Evolutionary conservation across 2,113 vertebrate genomes (phyloP).

Genomic region (Hystrix cristata): DNA sequence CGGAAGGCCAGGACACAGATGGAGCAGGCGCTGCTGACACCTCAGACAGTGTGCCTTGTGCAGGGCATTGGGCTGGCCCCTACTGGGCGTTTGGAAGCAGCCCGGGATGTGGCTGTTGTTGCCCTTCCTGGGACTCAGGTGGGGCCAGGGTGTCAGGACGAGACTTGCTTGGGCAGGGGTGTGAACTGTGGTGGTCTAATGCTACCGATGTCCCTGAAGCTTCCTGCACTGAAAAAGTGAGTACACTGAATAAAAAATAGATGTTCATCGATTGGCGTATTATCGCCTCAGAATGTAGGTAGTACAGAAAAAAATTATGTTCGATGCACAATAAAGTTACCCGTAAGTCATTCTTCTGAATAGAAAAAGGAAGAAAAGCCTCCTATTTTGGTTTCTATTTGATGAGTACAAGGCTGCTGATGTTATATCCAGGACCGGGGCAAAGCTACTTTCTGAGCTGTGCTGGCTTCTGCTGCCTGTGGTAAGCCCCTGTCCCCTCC

Average conservation of each 20-base stretch:
- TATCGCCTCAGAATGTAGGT: not conserved
- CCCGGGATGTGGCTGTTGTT: rapidly evolving
- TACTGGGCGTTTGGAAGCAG: rapidly evolving
- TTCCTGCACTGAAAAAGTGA: not conserved
- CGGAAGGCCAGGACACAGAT: rapidly evolving
- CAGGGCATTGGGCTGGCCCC: rapidly evolving
- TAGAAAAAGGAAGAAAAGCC: not conserved
- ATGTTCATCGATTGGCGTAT: not conserved
- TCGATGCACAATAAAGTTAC: not conserved
- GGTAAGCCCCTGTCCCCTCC: not conserved
- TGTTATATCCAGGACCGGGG: not conserved
- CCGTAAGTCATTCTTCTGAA: not conserved
- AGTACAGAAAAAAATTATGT: not conserved
- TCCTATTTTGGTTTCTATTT: not conserved
- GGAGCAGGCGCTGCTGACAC: rapidly evolving
- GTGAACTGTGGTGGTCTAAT: not conserved
- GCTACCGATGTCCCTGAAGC: not conserved
- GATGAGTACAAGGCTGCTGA: not conserved
- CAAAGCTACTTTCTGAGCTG: not conserved
- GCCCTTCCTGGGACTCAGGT: not conserved
- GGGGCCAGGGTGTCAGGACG: too few species aligned
- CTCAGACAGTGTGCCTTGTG: rapidly evolving
- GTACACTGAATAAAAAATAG: too few species aligned
- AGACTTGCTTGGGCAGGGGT: not conserved
- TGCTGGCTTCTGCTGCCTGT: not conserved